Conservation (phyloP, 2,113 vertebrate genomes). For the Eulacestoma nigropectus region DNA sequence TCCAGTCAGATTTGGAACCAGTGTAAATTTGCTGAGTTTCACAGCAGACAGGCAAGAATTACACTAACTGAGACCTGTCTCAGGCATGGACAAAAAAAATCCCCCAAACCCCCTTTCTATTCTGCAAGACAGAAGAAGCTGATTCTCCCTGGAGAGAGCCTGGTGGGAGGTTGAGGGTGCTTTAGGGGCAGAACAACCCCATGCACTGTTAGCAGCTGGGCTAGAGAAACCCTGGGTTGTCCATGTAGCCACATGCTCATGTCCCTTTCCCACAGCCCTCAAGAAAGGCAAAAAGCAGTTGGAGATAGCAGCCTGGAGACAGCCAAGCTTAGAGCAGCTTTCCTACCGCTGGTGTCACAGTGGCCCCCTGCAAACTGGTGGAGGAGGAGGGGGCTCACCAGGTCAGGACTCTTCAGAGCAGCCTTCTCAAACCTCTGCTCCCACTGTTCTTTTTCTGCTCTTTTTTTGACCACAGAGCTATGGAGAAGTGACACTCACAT, state of each 20-base stretch:
- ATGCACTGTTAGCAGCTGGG: not conserved
- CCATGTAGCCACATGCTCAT: not conserved
- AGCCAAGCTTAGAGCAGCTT: not conserved
- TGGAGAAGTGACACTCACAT: not conserved
- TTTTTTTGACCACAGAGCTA: not conserved
- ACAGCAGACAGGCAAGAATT: not conserved
- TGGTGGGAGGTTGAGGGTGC: not conserved
- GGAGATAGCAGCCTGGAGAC: not conserved
- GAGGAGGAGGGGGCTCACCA: not conserved
- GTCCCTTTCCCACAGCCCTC: not conserved
- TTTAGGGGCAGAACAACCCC: not conserved
- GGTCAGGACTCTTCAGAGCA: not conserved
- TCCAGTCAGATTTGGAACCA: not conserved
- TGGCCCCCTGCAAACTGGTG: not conserved
- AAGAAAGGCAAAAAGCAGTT: not conserved
- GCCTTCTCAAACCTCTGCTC: not conserved
- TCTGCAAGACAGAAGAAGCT: not conserved
- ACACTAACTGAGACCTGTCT: not conserved
- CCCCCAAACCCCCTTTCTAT: rapidly evolving
- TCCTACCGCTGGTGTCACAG: not conserved
- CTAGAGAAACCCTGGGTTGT: not conserved
- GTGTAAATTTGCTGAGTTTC: not conserved
- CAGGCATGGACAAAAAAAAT: not conserved
- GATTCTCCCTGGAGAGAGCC: not conserved
- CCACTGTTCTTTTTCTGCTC: not conserved